Conservation (phyloP, 2,113 vertebrate genomes). For the Nerophis lumbriciformis region DNA sequence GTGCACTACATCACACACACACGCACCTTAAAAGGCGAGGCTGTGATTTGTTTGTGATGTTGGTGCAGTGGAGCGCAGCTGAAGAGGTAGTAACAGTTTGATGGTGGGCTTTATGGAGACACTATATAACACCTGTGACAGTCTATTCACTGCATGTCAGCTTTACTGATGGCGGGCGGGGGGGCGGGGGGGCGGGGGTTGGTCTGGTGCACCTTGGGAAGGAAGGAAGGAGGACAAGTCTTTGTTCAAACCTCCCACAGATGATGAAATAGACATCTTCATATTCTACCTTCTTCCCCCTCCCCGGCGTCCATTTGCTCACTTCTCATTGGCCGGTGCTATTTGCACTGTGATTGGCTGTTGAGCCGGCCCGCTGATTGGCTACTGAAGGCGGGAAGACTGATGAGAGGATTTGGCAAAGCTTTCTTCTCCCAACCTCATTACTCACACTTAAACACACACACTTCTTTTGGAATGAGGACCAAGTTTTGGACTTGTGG, state of each 20-base stretch:
- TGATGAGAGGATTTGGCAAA: slow-evolving; percentile 66
- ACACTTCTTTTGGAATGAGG: slow-evolving; percentile 2
- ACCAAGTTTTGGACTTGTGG: too few relatives aligned
- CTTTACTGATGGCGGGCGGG: slow-evolving; percentile 26
- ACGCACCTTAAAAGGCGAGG: slow-evolving; percentile 41
- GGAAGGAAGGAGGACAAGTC: neutral
- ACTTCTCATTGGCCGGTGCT: slow-evolving; percentile 55
- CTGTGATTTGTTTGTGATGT: slow-evolving; percentile 67
- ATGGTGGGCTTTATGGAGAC: slow-evolving; percentile 70
- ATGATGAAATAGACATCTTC: slow-evolving; percentile 22
- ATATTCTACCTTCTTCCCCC: slow-evolving; percentile 14
- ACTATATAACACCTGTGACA: slow-evolving; percentile 68
- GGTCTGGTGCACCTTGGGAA: neutral
- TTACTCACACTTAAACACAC: slow-evolving; percentile 63
- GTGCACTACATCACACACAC: slow-evolving; percentile 23
- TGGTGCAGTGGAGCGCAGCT: slow-evolving; percentile 65
- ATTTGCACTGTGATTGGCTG: slow-evolving; percentile 68
- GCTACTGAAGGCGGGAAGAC: slow-evolving; percentile 67
- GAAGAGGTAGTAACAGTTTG: slow-evolving; percentile 68
- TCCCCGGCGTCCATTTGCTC: slow-evolving; percentile 41
- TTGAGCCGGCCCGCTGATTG: slow-evolving; percentile 69
- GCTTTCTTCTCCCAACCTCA: slow-evolving; percentile 67
- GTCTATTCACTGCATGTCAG: slow-evolving; percentile 70
- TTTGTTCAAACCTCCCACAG: slow-evolving; percentile 19
- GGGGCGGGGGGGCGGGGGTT: neutral